Conservation (phyloP, 2,113 vertebrate genomes). For the Leucosticte australis region DNA sequence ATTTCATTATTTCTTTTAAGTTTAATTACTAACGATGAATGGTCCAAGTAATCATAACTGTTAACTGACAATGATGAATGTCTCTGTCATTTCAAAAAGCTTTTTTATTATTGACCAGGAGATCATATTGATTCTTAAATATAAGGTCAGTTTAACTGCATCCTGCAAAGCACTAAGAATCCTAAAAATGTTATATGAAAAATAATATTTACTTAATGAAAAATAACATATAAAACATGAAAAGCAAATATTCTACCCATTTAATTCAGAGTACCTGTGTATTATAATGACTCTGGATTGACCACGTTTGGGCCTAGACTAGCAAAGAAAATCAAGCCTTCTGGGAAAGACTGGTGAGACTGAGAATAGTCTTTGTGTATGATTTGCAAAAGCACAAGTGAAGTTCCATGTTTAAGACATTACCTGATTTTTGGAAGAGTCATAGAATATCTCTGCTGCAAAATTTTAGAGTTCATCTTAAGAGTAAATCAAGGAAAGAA, state of each 20-base stretch:
- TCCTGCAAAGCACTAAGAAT: not conserved
- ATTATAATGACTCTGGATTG: not conserved
- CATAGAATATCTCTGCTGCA: not conserved
- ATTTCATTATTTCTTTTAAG: slow-evolving; percentile 22
- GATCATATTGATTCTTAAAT: slow-evolving; percentile 2
- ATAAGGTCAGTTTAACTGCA: not conserved
- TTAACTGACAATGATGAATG: slow-evolving; percentile 12
- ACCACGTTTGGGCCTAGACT: not conserved
- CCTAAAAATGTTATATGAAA: not conserved
- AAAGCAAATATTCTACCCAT: not conserved
- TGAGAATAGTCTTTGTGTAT: not conserved
- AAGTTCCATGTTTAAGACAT: not conserved
- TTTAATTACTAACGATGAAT: slow-evolving; percentile 23
- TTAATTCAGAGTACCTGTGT: not conserved
- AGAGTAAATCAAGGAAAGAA: not conserved
- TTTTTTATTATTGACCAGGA: slow-evolving; percentile 4
- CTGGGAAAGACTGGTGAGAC: not conserved
- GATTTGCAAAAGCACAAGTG: not conserved
- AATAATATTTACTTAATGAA: not conserved
- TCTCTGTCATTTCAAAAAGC: slow-evolving; percentile 6
- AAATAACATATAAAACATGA: not conserved
- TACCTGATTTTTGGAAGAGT: not conserved
- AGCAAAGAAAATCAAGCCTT: not conserved
- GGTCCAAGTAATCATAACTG: not conserved
- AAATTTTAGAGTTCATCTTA: not conserved